phyloP scores from a whole-genome alignment of 2,113 vertebrate species.

The Siniperca knerii region DNA sequence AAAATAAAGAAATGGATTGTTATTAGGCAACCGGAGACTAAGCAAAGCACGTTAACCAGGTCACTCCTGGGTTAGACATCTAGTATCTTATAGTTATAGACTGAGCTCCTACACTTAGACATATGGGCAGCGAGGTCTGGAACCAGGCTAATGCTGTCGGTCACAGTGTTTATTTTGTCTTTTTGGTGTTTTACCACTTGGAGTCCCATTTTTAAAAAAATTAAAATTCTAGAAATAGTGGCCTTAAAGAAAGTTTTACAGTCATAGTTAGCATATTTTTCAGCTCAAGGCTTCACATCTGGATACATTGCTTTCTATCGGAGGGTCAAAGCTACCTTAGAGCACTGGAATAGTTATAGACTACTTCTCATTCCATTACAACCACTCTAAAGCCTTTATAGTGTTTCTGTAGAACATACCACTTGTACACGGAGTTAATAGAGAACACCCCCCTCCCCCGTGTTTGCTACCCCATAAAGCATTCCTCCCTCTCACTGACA shows the following conservation, averaged over 20 bases:
- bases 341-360: not conserved
- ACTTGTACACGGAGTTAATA: slow-evolving; percentile 28
- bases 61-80: too few relatives aligned
- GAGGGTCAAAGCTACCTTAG: not conserved
- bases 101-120: not conserved
- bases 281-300: slow-evolving; percentile 16
- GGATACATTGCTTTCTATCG: not conserved
- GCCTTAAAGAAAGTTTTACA: slow-evolving; percentile 4
- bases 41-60: too few relatives aligned
- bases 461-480: slow-evolving; percentile 42
- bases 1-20: too few relatives aligned
- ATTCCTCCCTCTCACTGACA: slow-evolving; percentile 50
- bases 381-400: too few relatives aligned
- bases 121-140: not conserved
- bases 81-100: too few relatives aligned
- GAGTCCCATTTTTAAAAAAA: not conserved
- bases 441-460: slow-evolving; percentile 6
- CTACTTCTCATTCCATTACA: not conserved
- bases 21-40: too few relatives aligned
- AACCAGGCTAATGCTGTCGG: not conserved
- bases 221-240: not conserved
- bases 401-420: slow-evolving; percentile 13
- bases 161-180: not conserved
- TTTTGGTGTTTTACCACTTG: not conserved
- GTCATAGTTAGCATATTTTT: slow-evolving; percentile 3